Evolutionary conservation across 2,797 vertebrate genomes (phyloP).

Genomic region (Mus spretus): DNA sequence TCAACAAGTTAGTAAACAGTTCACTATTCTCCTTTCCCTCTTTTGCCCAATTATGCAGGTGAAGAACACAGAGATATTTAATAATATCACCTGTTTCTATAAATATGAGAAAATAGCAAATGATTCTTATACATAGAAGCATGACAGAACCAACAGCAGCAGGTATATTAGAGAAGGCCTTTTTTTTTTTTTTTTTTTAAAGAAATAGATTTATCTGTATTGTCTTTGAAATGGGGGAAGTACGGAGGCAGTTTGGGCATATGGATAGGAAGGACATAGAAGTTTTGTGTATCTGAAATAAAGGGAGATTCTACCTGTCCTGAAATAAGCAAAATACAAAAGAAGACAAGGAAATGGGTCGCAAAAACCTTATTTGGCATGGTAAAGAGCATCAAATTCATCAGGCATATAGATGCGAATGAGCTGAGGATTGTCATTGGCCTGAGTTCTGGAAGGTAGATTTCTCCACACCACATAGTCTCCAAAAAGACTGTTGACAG

Average conservation of each 20-base stretch:
- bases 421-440: neutral
- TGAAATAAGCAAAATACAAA: neutral
- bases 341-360: accelerated
- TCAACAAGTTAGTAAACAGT: slow-evolving; percentile 79
- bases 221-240: neutral
- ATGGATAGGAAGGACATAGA: accelerated
- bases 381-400: neutral
- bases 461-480: accelerated
- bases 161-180: neutral
- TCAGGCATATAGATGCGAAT: accelerated
- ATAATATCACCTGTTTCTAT: neutral
- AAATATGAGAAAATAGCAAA: neutral
- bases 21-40: accelerated
- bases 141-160: accelerated
- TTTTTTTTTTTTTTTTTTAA: neutral
- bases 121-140: neutral
- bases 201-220: neutral
- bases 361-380: neutral
- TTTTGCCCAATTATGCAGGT: too few relatives aligned
- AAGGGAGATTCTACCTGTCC: too few relatives aligned
- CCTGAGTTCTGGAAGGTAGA: neutral
- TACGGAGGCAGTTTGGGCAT: too few relatives aligned
- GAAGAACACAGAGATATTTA: accelerated
- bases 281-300: neutral
- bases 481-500: neutral